These are phyloP conservation scores for Amblyjoppa fuscipennis DNA, from an alignment of 2,888 invertebrate genomes.

Conservation along the genomic window DNA sequence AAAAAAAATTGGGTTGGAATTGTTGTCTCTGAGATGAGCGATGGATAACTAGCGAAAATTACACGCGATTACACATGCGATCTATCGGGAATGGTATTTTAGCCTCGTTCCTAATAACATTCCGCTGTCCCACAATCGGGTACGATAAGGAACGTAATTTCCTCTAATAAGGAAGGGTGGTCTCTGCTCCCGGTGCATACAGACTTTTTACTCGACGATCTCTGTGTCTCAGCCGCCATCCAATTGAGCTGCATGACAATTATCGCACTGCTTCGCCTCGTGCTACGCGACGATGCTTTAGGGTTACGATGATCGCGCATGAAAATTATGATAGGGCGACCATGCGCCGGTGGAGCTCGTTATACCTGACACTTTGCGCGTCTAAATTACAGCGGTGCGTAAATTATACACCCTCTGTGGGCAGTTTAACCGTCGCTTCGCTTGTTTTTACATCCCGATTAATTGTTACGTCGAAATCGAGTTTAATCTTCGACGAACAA, in stretches of 20 bases:
- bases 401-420: slow-evolving; percentile 25
- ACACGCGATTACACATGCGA: slow-evolving; percentile 31
- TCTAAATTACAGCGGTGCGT: slow-evolving; percentile 23
- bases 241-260: slow-evolving; percentile 67
- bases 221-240: slow-evolving; percentile 47
- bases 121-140: slow-evolving; percentile 20
- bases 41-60: slow-evolving; percentile 43
- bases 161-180: slow-evolving; percentile 60
- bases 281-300: slow-evolving; percentile 34
- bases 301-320: slow-evolving; percentile 23
- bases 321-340: slow-evolving; percentile 35
- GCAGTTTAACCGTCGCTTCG: neutral
- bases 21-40: slow-evolving; percentile 47
- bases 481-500: neutral
- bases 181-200: slow-evolving; percentile 30
- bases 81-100: slow-evolving; percentile 27
- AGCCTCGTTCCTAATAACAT: slow-evolving; percentile 36
- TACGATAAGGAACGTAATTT: slow-evolving; percentile 52
- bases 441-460: neutral
- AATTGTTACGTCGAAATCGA: neutral
- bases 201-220: slow-evolving; percentile 24
- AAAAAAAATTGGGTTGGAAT: slow-evolving; percentile 34
- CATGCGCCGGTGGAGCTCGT: slow-evolving; percentile 24
- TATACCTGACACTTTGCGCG: slow-evolving; percentile 32
- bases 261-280: slow-evolving; percentile 53